Base-by-base conservation (phyloP, 2,113 vertebrate species). In the Notarius quadriscutis region DNA sequence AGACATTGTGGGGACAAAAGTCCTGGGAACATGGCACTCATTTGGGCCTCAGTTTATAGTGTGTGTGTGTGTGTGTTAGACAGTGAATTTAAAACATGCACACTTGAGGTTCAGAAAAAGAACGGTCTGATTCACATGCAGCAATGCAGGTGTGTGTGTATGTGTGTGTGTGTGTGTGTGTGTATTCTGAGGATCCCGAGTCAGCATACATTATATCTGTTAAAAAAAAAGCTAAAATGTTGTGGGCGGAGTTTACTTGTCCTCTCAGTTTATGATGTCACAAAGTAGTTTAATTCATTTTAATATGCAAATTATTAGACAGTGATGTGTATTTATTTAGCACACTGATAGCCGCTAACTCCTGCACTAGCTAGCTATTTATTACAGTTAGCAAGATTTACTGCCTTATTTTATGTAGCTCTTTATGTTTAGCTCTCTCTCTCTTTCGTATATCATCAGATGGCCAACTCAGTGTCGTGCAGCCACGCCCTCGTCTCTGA, bases 111-210 rank as follows among this genome's bases (percentile, higher is more conserved):
- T 30, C n/a, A 27, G 74, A 11, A 53, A 15, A 55, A 15, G 75
- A n/a, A 55, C 53, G 57, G 53, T 80, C 53, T 80, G 7, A n/a
- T 80, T 80, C 53, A 53, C 78, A 58, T 80, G 78, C 78, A 80
- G 78, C 78, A 80, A 58, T 80, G 78, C 78, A 80, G 77, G 53
- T 0, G 78, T 80, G 27, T 34, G 53, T 58, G n/a, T 58, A 53
- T 55, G 50, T 78, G 75, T 78, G 75, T 78, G 22, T 51, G 74
- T 77, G 74, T 77, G 72, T 50, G 81, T 83, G 81, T 63, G 55
- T 57, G 75, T 67, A 41, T 83, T 62, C 22, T 62, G 34, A 65
- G 72, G 34, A 58, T 27, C 34, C 72, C 30, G 18, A 48, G n/a
- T 62, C 72, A 77, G 67, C 83, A 58, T 41, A 27, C 30, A 10